A percentile compares a stretch with the other conserved stretches of the same genome.
Evolutionary conservation across 2,888 invertebrate genomes (phyloP).

Genomic region (Apamea monoglypha): DNA sequence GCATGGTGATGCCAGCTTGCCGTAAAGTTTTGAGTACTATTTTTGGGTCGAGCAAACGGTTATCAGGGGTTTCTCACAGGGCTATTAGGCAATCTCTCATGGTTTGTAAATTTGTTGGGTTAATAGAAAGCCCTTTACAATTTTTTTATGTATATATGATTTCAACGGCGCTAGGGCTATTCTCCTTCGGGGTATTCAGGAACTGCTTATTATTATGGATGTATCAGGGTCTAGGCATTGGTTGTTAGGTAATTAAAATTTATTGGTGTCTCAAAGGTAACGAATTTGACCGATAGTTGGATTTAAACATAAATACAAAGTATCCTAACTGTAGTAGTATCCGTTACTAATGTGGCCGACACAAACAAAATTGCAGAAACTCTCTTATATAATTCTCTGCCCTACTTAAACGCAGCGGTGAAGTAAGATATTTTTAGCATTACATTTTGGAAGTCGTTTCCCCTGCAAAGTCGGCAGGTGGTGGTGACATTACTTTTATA

Average conservation of each 20-base stretch:
- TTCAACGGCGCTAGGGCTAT: too few species aligned
- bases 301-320: neutral
- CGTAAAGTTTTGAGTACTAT: neutral
- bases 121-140: neutral
- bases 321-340: neutral
- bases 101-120: neutral
- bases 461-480: neutral
- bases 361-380: neutral
- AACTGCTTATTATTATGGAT: neutral
- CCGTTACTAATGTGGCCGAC: neutral
- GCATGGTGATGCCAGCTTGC: too few species aligned
- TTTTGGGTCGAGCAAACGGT: neutral
- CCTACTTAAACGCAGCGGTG: neutral
- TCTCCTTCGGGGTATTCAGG: neutral
- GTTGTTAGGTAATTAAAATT: neutral
- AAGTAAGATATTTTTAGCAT: neutral
- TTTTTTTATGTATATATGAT: neutral
- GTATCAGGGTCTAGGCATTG: neutral
- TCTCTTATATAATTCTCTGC: neutral
- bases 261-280: neutral
- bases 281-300: neutral
- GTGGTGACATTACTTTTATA: conserved; percentile 3
- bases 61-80: neutral
- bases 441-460: conserved; percentile 2
- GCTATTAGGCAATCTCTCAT: neutral